Percentiles rank a stretch among this genome's conserved stretches.
These are phyloP conservation scores for Auanema freiburgensis DNA, from an alignment of 2,888 invertebrate genomes.

Conservation along the genomic window DNA sequence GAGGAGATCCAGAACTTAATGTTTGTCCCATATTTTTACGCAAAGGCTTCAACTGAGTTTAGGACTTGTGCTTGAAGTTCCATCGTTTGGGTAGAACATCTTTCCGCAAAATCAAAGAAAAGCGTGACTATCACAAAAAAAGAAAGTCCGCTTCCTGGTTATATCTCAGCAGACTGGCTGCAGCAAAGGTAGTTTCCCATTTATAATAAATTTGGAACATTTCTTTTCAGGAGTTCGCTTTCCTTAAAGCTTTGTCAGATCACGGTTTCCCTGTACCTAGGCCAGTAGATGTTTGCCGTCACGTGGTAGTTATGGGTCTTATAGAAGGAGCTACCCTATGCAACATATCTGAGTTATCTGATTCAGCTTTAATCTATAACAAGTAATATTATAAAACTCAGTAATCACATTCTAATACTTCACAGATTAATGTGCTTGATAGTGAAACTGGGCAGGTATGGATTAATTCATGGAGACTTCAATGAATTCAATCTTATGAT, in stretches of 20 bases:
- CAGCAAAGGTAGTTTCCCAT: conserved; percentile 65
- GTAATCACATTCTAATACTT: not conserved
- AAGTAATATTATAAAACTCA: conserved; percentile 71
- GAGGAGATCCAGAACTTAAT: conserved; percentile 57
- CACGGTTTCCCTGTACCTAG: conserved; percentile 90
- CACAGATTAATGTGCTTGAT: conserved; percentile 86
- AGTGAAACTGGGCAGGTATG: conserved; percentile 84
- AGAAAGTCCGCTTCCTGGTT: conserved; percentile 87
- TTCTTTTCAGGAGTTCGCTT: conserved; percentile 79
- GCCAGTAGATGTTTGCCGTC: conserved; percentile 87
- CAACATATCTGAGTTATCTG: conserved; percentile 48
- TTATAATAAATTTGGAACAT: not conserved
- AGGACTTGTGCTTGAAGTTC: conserved; percentile 81
- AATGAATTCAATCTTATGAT: conserved; percentile 97
- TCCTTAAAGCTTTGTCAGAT: conserved; percentile 85
- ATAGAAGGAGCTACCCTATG: conserved; percentile 71
- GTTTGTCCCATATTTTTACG: conserved; percentile 18
- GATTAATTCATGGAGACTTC: conserved; percentile 97
- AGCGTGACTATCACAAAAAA: conserved; percentile 93
- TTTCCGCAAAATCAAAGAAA: conserved; percentile 90
- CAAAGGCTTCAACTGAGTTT: conserved; percentile 71
- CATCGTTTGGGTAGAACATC: conserved; percentile 87
- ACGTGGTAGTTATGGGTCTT: conserved; percentile 94
- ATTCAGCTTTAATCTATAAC: conserved; percentile 75
- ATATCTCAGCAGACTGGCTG: conserved; percentile 91